These are phyloP conservation scores for Lottia gigantea DNA, from an alignment of 2,888 invertebrate genomes.

Conservation along the genomic window DNA sequence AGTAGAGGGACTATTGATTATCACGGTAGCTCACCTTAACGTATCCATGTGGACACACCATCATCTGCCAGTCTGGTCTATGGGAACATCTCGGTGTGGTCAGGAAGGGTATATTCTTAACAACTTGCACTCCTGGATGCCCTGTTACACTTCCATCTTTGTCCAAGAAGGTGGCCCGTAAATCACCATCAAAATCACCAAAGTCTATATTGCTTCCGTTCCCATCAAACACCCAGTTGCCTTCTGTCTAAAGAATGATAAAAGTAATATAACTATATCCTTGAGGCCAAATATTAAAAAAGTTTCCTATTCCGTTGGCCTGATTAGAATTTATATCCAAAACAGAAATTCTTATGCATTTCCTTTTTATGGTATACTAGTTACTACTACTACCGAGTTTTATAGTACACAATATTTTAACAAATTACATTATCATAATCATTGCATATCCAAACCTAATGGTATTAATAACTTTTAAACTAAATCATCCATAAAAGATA, in stretches of 20 bases:
- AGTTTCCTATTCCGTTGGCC: too few relatives aligned
- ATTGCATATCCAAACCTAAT: too few relatives aligned
- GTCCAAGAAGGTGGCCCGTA: slow-evolving; percentile 22
- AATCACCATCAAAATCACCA: slow-evolving; percentile 21
- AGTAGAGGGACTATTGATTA: too few relatives aligned
- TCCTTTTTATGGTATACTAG: too few relatives aligned
- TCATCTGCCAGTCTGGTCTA: slow-evolving; percentile 16
- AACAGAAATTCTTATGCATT: too few relatives aligned
- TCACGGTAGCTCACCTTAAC: slow-evolving; percentile 19
- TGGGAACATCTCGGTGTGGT: slow-evolving; percentile 19
- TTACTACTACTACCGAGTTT: too few relatives aligned
- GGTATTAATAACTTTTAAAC: too few relatives aligned
- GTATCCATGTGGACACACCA: slow-evolving; percentile 25
- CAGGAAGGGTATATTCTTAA: slow-evolving; percentile 21
- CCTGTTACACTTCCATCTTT: slow-evolving; percentile 28
- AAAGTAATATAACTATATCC: not conserved
- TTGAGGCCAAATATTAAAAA: too few relatives aligned
- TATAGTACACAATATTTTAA: too few relatives aligned
- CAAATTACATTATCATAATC: too few relatives aligned
- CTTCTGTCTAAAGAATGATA: slow-evolving; percentile 7
- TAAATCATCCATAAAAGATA: too few relatives aligned
- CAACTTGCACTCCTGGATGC: slow-evolving; percentile 18
- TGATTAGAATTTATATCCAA: too few relatives aligned
- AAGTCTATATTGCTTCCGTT: slow-evolving; percentile 17
- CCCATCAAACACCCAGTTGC: slow-evolving; percentile 25